Evolutionary conservation across 2,888 invertebrate species (phyloP).

Genomic region (Caenorhabditis macrosperma): DNA sequence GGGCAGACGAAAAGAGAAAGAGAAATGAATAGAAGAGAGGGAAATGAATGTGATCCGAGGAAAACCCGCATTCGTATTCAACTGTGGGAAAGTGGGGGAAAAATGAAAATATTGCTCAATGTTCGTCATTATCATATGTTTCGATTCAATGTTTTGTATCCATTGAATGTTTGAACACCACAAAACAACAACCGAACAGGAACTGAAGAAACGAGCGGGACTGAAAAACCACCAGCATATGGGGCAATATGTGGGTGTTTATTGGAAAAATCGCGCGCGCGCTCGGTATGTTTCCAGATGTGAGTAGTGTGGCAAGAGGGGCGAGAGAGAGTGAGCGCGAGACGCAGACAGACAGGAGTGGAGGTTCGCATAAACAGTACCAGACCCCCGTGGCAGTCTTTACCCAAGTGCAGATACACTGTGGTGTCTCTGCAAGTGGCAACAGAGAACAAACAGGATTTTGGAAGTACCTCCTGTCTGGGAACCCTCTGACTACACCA

Average conservation of each 20-base stretch:
- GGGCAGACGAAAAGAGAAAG: background rate
- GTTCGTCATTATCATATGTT: background rate
- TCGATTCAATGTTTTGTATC: background rate
- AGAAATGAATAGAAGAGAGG: background rate
- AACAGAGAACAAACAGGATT: background rate
- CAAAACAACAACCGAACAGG: background rate
- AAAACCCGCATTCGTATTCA: background rate
- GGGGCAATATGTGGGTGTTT: background rate
- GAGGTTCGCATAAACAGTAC: slow-evolving; percentile 2
- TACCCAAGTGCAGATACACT: too few relatives aligned
- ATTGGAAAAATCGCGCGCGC: background rate
- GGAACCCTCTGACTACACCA: background rate
- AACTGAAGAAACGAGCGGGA: background rate
- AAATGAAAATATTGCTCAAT: background rate
- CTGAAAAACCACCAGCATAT: background rate
- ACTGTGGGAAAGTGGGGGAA: background rate
- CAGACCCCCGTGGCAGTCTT: background rate
- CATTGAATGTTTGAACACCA: background rate
- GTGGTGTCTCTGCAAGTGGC: background rate
- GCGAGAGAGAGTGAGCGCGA: background rate
- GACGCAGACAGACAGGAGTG: background rate
- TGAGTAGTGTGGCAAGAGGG: background rate
- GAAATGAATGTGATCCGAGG: background rate
- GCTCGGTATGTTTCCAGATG: slow-evolving; percentile 1
- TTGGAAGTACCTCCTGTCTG: background rate